phyloP scores from a whole-genome alignment of 1,140 invertebrate species.

The Calosoma granatense region DNA sequence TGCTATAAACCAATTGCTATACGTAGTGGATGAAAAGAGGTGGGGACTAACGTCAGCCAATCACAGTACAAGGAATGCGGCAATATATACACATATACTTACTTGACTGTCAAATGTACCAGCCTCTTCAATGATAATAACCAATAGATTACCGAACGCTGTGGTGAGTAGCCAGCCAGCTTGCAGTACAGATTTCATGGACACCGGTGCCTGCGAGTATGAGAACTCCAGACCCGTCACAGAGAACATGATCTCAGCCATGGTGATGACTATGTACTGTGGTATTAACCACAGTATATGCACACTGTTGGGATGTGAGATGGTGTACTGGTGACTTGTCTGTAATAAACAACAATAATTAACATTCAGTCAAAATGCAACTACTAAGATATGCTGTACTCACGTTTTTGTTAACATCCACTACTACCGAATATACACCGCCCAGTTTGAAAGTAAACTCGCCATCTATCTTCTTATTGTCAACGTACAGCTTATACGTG shows the following conservation, averaged over 20 bases:
- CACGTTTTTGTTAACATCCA: slow-evolving; percentile 12
- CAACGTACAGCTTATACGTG: not conserved
- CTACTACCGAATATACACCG: slow-evolving; percentile 24
- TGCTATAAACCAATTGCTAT: not conserved
- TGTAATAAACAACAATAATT: slow-evolving; percentile 17
- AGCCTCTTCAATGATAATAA: slow-evolving; percentile 66
- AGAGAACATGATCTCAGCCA: slow-evolving; percentile 77
- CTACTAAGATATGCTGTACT: not conserved
- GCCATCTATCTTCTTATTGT: not conserved
- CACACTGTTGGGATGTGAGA: slow-evolving; percentile 58
- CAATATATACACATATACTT: too few species aligned
- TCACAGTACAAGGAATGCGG: too few species aligned
- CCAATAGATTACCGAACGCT: slow-evolving; percentile 83
- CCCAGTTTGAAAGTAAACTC: slow-evolving; percentile 17
- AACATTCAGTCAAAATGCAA: not conserved
- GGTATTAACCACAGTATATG: slow-evolving; percentile 78
- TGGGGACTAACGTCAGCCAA: too few species aligned
- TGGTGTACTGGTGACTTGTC: slow-evolving; percentile 13
- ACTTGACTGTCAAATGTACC: slow-evolving; percentile 51
- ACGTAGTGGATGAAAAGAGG: too few species aligned
- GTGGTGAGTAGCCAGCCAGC: slow-evolving; percentile 83
- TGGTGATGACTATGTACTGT: slow-evolving; percentile 78
- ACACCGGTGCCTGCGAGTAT: slow-evolving; percentile 79
- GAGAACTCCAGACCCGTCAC: slow-evolving; percentile 88
- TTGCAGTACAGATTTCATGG: slow-evolving; percentile 87